Percentiles rank a stretch among this genome's conserved stretches.
Conservation (phyloP, 2,888 invertebrate species). For the Drosophila koepferae region DNA sequence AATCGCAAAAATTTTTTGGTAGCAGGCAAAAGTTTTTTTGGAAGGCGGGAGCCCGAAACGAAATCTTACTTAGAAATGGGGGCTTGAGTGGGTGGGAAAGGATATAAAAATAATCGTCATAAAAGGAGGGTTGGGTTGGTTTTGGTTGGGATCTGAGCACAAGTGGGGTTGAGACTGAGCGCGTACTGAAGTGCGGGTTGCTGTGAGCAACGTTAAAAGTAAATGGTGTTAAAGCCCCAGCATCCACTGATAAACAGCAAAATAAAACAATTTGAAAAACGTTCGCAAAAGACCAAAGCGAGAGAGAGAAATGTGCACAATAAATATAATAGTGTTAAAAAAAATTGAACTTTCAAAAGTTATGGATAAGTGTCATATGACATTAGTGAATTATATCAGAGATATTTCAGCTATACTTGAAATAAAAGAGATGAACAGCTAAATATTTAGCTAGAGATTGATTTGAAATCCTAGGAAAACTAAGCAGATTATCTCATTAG, state of each 20-base stretch:
- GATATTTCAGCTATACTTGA: background rate
- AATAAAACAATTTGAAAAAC: slow-evolving; percentile 46
- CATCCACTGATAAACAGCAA: slow-evolving; percentile 44
- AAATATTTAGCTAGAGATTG: background rate
- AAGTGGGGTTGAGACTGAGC: background rate
- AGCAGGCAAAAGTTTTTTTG: slow-evolving; percentile 56
- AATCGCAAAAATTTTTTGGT: slow-evolving; percentile 71
- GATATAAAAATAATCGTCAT: slow-evolving; percentile 78
- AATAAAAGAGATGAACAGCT: background rate
- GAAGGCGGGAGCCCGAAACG: slow-evolving; percentile 23
- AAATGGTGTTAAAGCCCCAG: slow-evolving; percentile 41
- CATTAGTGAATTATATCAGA: background rate
- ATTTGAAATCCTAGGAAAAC: background rate
- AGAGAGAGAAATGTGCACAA: slow-evolving; percentile 11
- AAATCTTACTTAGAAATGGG: slow-evolving; percentile 17
- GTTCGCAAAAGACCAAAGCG: background rate
- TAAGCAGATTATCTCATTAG: background rate
- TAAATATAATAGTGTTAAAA: slow-evolving; percentile 8
- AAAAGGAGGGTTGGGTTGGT: slow-evolving; percentile 48
- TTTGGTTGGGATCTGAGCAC: background rate
- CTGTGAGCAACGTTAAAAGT: slow-evolving; percentile 5
- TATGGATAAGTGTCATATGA: background rate
- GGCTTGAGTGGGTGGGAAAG: slow-evolving; percentile 1
- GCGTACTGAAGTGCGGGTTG: slow-evolving; percentile 10
- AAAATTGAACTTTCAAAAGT: background rate